Evolutionary conservation across 2,888 invertebrate species (phyloP).

Genomic region (Julus scandinavius): DNA sequence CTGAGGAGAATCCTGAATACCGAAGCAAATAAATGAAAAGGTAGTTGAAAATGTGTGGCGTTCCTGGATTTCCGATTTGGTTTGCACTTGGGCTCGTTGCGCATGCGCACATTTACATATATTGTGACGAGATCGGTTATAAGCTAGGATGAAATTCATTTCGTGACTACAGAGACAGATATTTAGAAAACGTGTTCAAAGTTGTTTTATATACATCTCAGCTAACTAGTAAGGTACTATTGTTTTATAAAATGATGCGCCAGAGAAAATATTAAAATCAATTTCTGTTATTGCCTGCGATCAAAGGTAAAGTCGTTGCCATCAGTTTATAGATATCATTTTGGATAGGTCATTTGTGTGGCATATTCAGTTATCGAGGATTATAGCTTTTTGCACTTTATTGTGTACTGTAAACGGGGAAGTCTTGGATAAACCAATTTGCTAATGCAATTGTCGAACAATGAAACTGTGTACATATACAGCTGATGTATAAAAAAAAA

Average conservation of each 20-base stretch:
- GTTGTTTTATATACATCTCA: too few species aligned
- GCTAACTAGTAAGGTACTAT: too few species aligned
- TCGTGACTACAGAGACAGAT: too few species aligned
- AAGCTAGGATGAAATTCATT: too few species aligned
- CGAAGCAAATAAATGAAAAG: neutral
- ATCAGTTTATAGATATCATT: neutral
- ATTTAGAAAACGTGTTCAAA: too few species aligned
- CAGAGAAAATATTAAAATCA: too few species aligned
- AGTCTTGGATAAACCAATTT: constrained; percentile 28
- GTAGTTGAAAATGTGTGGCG: neutral
- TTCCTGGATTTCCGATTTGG: neutral
- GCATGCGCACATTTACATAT: too few species aligned
- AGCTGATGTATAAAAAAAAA: neutral
- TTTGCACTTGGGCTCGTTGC: too few species aligned
- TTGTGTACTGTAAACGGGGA: neutral
- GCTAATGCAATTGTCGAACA: constrained; percentile 38
- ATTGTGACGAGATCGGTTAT: too few species aligned
- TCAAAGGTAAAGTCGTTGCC: neutral
- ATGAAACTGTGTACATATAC: neutral
- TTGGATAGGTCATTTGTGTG: neutral
- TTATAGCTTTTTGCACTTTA: neutral
- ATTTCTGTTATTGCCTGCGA: neutral
- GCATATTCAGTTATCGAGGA: neutral
- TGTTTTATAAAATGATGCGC: too few species aligned
- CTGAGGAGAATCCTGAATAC: neutral